phyloP scores from a whole-genome alignment of 2,113 vertebrate genomes.

The Oenanthe oenanthe region DNA sequence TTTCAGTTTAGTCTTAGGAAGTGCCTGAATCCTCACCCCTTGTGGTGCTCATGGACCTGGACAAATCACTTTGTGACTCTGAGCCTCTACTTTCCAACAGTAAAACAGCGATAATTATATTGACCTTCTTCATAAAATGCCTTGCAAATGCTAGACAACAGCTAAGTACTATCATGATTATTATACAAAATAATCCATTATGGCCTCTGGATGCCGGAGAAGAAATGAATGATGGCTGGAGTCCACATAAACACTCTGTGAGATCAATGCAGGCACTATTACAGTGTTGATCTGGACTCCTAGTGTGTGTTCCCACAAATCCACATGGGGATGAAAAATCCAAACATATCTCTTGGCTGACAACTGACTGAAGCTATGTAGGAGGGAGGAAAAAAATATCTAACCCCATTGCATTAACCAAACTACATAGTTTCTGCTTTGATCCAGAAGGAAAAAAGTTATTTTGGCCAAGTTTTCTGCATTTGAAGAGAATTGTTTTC shows the following conservation, averaged over 20 bases:
- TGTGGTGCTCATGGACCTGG: not conserved
- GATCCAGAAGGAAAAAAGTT: slow-evolving; percentile 17
- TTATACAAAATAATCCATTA: slow-evolving; percentile 32
- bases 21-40: fast-evolving
- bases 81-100: not conserved
- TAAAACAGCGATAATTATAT: not conserved
- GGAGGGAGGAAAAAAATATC: not conserved
- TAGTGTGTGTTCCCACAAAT: slow-evolving; percentile 24
- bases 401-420: slow-evolving; percentile 3
- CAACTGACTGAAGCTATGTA: not conserved
- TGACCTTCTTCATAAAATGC: slow-evolving; percentile 6
- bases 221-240: slow-evolving; percentile 39
- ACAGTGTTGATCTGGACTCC: slow-evolving; percentile 41
- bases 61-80: not conserved
- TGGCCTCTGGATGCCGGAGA: slow-evolving; percentile 6
- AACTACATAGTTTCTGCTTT: slow-evolving; percentile 1
- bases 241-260: slow-evolving; percentile 4
- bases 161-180: not conserved
- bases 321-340: slow-evolving; percentile 32
- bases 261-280: slow-evolving; percentile 35
- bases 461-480: slow-evolving; percentile 12
- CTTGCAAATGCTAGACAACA: slow-evolving; percentile 16
- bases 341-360: slow-evolving; percentile 61
- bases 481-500: slow-evolving; percentile 15
- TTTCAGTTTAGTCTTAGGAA: not conserved